These are phyloP conservation scores for Laticauda colubrina DNA, from an alignment of 2,113 vertebrate species.

Conservation along the genomic window DNA sequence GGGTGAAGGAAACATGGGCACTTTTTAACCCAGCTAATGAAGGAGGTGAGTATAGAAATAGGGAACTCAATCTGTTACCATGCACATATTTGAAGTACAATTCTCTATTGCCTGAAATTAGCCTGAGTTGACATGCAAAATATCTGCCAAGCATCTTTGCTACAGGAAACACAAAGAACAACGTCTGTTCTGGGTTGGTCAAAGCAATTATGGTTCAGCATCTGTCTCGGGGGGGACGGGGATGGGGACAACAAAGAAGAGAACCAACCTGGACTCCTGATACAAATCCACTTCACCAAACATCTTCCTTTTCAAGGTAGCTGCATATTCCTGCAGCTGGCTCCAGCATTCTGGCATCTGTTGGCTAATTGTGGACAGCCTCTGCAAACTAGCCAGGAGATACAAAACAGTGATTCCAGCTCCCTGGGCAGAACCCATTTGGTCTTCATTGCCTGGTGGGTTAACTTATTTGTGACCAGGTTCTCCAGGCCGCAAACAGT, in stretches of 20 bases:
- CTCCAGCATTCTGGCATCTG: conserved; percentile 51
- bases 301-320: conserved; percentile 35
- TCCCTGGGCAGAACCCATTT: background rate
- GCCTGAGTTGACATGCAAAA: background rate
- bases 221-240: background rate
- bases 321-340: conserved; percentile 35
- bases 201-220: background rate
- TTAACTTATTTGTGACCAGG: background rate
- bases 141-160: background rate
- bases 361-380: conserved; percentile 7
- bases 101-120: background rate
- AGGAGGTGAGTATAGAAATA: background rate
- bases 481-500: background rate
- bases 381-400: conserved; percentile 21
- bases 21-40: background rate
- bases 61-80: background rate
- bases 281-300: background rate
- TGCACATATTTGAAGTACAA: background rate
- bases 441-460: background rate
- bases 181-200: background rate
- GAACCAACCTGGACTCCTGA: conserved; percentile 20
- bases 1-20: background rate
- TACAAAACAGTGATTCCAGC: background rate
- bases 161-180: background rate
- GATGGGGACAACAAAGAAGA: background rate